Percentiles rank a stretch among this genome's conserved stretches.
These are phyloP conservation scores for Lytechinus pictus DNA, from an alignment of 35 echinoderm and acorn worm species.

Conservation along the genomic window DNA sequence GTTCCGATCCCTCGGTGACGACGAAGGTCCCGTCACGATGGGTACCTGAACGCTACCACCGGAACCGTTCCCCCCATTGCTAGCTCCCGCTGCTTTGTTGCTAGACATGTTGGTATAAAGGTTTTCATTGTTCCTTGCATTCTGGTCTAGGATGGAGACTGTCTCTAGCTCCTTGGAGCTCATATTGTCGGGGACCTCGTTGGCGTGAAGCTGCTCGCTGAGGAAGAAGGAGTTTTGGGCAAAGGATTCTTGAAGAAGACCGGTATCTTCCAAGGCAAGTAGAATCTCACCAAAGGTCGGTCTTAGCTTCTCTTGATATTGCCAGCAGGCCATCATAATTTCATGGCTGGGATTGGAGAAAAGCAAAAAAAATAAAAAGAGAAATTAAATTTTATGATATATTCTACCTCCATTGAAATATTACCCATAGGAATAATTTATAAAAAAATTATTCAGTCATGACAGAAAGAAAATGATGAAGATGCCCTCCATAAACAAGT, in stretches of 20 bases:
- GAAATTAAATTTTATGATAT: too few relatives aligned
- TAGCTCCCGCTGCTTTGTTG: constrained; percentile 3
- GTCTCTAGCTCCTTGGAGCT: constrained; percentile 64
- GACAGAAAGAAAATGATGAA: background rate
- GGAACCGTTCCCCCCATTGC: background rate
- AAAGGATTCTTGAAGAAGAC: constrained; percentile 66
- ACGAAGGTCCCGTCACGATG: background rate
- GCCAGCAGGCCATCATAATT: constrained; percentile 93
- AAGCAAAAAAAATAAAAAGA: background rate
- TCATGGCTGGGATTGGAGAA: constrained; percentile 65
- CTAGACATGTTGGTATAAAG: constrained; percentile 47
- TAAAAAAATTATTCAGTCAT: background rate
- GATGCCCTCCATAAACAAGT: background rate
- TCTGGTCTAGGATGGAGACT: constrained; percentile 69
- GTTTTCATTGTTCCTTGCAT: constrained; percentile 55
- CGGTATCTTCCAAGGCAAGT: constrained; percentile 63
- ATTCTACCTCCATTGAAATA: too few relatives aligned
- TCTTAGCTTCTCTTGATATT: constrained; percentile 87
- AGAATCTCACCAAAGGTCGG: constrained; percentile 87
- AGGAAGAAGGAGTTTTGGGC: constrained; percentile 83
- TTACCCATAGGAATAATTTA: background rate
- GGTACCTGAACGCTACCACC: background rate
- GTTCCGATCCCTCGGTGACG: constrained; percentile 47
- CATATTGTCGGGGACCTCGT: constrained; percentile 47
- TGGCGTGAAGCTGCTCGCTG: constrained; percentile 48